Evolutionary conservation across 1,140 invertebrate species (phyloP).

Genomic region (Caerostris extrusa): DNA sequence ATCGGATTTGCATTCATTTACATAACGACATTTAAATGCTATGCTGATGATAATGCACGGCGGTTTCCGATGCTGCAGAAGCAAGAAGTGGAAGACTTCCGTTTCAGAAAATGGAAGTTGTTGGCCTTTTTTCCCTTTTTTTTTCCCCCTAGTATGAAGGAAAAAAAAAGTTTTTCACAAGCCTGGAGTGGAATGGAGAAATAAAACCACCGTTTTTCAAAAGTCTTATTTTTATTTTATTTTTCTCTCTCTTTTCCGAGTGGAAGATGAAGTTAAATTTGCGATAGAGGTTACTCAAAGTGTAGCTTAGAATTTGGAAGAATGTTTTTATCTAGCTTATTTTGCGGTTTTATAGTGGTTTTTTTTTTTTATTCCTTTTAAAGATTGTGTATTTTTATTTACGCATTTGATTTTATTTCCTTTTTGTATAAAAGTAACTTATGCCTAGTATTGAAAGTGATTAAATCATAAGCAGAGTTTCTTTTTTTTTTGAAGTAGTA

Average conservation of each 20-base stretch:
- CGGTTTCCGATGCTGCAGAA: not conserved
- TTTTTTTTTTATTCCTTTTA: too few species aligned
- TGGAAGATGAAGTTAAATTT: not conserved
- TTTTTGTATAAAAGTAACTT: too few species aligned
- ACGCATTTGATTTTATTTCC: too few species aligned
- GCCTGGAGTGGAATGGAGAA: not conserved
- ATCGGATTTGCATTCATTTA: constrained; percentile 62
- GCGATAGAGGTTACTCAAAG: not conserved
- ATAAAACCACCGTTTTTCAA: constrained; percentile 17
- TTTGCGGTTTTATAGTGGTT: not conserved
- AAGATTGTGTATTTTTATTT: too few species aligned
- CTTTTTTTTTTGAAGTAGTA: too few species aligned
- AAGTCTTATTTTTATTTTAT: not conserved
- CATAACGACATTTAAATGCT: constrained; percentile 70
- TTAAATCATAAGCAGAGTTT: too few species aligned
- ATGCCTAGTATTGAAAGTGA: too few species aligned
- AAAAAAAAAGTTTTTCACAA: not conserved
- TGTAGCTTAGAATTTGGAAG: not conserved
- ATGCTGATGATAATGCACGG: constrained; percentile 45
- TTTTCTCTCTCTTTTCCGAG: not conserved
- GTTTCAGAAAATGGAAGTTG: constrained; percentile 26
- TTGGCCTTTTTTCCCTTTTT: not conserved
- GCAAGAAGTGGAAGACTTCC: not conserved
- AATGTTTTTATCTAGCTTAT: not conserved
- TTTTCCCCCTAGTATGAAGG: too few species aligned